Percentiles rank a stretch among this genome's conserved stretches.
These are phyloP conservation scores for Hymenopus coronatus DNA, from an alignment of 2,888 invertebrate genomes.

Conservation along the genomic window DNA sequence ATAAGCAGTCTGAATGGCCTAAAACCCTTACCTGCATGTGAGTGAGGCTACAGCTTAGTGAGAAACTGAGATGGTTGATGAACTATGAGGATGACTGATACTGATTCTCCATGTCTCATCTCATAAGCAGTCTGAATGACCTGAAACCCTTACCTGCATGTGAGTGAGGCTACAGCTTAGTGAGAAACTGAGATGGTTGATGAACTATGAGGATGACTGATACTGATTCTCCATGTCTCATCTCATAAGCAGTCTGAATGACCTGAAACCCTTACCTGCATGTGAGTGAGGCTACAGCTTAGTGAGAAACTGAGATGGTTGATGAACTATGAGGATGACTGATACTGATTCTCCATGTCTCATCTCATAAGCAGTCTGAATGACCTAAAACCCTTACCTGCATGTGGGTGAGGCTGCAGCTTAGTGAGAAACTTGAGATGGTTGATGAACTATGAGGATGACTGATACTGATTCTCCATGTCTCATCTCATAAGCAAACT, in stretches of 20 bases:
- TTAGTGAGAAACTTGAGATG: conserved; percentile 81
- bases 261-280: conserved; percentile 18
- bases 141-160: conserved; percentile 55
- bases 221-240: conserved; percentile 82
- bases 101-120: conserved; percentile 54
- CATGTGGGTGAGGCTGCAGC: conserved; percentile 73
- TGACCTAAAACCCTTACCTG: conserved; percentile 52
- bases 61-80: conserved; percentile 43
- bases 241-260: conserved; percentile 65
- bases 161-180: conserved; percentile 79
- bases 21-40: conserved; percentile 17
- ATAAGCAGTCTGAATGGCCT: no score
- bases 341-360: conserved; percentile 49
- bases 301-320: conserved; percentile 43
- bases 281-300: conserved; percentile 45
- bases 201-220: conserved; percentile 82
- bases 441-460: conserved; percentile 81
- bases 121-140: conserved; percentile 76
- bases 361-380: conserved; percentile 81
- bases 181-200: conserved; percentile 81
- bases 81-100: no score
- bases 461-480: conserved; percentile 82
- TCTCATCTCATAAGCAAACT: conserved; percentile 84
- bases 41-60: conserved; percentile 45
- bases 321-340: no score